Conservation (phyloP, 35 echinoderm and acorn worm species). For the Nesometra sesokonis region DNA sequence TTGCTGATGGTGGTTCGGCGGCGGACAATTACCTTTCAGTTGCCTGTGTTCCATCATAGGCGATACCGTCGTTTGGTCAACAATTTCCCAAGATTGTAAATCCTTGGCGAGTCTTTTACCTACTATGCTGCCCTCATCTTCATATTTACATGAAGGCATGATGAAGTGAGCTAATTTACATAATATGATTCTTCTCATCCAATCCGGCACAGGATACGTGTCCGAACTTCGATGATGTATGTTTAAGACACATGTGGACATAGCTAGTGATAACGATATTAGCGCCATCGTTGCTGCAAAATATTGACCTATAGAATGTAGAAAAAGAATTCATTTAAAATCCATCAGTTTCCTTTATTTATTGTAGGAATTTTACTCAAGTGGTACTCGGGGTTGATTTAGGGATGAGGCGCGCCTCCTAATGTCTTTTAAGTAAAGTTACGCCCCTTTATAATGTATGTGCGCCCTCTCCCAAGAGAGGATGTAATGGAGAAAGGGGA, state of each 20-base stretch:
- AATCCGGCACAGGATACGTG: slow-evolving; percentile 60
- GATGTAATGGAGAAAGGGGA: too few relatives aligned
- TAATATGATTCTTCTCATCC: slow-evolving; percentile 58
- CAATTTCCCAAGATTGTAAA: neutral
- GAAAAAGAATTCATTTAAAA: neutral
- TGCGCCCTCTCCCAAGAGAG: too few relatives aligned
- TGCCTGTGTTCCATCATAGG: too few relatives aligned
- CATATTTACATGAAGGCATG: neutral
- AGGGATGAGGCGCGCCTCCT: too few relatives aligned
- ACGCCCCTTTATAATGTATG: too few relatives aligned
- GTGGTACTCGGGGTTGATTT: too few relatives aligned
- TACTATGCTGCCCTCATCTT: neutral
- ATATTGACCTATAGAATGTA: slow-evolving; percentile 76
- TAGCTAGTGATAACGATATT: slow-evolving; percentile 71
- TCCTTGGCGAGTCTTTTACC: neutral
- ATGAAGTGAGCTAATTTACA: neutral
- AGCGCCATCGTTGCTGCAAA: slow-evolving; percentile 91
- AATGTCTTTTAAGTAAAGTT: too few relatives aligned
- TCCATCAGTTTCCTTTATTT: too few relatives aligned
- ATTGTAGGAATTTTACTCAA: too few relatives aligned
- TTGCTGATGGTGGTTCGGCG: neutral
- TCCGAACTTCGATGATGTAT: slow-evolving; percentile 71
- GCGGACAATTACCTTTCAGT: neutral
- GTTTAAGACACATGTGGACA: slow-evolving; percentile 78
- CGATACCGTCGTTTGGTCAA: neutral